Evolutionary conservation across 2,888 invertebrate species (phyloP), one percentile per base, ranked within the genome.

Genomic region (Lysandra bellargus): DNA sequence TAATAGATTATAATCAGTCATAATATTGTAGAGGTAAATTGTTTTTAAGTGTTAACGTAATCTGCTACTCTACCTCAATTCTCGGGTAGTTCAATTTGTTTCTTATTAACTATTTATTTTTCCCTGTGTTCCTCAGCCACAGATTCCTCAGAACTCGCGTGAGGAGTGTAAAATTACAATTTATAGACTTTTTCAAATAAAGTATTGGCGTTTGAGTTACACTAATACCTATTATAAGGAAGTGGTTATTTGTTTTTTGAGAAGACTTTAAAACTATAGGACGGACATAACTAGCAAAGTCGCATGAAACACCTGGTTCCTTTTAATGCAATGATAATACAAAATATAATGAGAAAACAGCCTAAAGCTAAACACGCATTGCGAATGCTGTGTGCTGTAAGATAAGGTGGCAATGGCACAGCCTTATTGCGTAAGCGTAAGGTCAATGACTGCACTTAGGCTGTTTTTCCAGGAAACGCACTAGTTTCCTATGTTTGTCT

Each of bases 401-500:
- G 69, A 69, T 69, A 69, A 69, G 69, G 69, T 69, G 69, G 33
- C 69, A 69, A 69, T 69, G 69, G 14, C 69, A 64, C 33, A 69
- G 69, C 69, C 69, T 69, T 69, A 69, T 69, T 69, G 33, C 69
- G 33, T 69, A 69, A 69, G 33, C 69, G 69, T 69, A 69, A 69
- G 69, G 69, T 69, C 69, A 69, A 69, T 14, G 69, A 33, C 33
- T 69, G 14, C 69, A 69, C 33, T 69, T 69, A 69, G 69, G 69
- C 69, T 69, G 69, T 37, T 69, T 64, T 69, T 69, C 69, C 33
- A 37, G 17, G 69, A 69, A 69, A 69, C 6, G 33, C 6, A 17
- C 69, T 17, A 37, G 5, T 37, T 69, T 69, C 69, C 69, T 33
- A 69, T 69, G 69, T 69, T 69, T 69, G 69, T 69, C 69, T 69